Percentiles rank a stretch among this genome's conserved stretches.
Conservation (phyloP, 2,113 vertebrate genomes). For the Zapus hudsonius region DNA sequence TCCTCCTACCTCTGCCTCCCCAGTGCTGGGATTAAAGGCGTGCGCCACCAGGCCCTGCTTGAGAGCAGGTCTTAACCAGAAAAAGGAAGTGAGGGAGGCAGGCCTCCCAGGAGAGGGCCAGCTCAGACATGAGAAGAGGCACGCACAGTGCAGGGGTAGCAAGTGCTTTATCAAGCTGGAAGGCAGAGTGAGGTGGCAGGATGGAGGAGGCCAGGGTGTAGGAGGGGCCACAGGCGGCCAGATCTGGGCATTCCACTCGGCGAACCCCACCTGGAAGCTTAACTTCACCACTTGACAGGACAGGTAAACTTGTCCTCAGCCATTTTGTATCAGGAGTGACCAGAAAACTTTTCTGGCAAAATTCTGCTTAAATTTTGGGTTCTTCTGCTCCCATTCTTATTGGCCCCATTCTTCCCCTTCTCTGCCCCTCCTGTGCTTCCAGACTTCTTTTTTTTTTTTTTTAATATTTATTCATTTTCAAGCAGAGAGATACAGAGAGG, state of each 20-base stretch:
- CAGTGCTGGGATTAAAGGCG: too few relatives aligned
- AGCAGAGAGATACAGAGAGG: too few relatives aligned
- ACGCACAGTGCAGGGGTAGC: accelerated
- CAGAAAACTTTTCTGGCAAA: background rate
- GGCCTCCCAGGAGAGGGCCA: background rate
- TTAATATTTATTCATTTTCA: too few relatives aligned
- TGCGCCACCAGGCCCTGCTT: background rate
- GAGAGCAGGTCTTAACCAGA: background rate
- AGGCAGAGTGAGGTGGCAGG: background rate
- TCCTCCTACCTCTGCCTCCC: too few relatives aligned
- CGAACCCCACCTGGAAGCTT: background rate
- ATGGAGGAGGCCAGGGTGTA: background rate
- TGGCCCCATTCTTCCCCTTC: background rate
- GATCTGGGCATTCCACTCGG: background rate
- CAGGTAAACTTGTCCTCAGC: background rate
- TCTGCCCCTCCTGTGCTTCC: background rate
- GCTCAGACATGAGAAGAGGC: background rate
- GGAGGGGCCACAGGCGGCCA: background rate
- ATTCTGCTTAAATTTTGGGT: background rate
- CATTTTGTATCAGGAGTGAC: background rate
- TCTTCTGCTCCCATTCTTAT: background rate
- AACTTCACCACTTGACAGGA: background rate
- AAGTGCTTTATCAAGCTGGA: background rate
- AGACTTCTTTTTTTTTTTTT: too few relatives aligned
- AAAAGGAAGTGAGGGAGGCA: background rate